Conservation (phyloP, 2,888 invertebrate species). For the Loripinus fragilis region DNA sequence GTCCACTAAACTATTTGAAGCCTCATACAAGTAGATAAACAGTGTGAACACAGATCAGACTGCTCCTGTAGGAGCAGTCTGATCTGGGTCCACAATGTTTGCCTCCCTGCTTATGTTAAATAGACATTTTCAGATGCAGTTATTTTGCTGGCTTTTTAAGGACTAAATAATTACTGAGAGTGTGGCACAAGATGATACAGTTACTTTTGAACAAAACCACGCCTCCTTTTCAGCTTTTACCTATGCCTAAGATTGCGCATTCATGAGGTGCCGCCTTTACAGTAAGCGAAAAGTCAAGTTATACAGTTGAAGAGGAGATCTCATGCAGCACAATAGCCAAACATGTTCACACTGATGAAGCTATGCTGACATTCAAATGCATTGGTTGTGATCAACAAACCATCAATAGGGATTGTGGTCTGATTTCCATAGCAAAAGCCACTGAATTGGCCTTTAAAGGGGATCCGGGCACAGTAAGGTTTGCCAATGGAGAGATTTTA, state of each 20-base stretch:
- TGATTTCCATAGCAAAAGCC: background rate
- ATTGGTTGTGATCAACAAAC: background rate
- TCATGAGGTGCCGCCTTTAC: background rate
- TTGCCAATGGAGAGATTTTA: background rate
- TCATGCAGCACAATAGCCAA: background rate
- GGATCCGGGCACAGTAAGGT: background rate
- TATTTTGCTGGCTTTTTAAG: no score
- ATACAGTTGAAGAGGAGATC: no score
- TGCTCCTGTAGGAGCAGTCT: no score
- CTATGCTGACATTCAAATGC: background rate
- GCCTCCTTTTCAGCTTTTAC: no score
- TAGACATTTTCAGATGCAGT: no score
- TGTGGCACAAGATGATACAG: background rate
- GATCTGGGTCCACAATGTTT: no score
- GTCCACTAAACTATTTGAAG: no score
- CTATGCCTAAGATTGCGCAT: background rate
- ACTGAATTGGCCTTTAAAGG: background rate
- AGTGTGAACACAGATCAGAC: no score
- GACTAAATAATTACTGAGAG: no score
- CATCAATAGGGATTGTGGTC: background rate
- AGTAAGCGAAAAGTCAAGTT: background rate
- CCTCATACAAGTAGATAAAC: no score
- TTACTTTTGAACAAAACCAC: background rate
- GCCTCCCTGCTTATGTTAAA: no score
- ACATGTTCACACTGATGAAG: background rate